Percentiles rank a stretch among this genome's conserved stretches.
Conservation (phyloP, 2,888 invertebrate genomes). For the Aphodius sticticus region DNA sequence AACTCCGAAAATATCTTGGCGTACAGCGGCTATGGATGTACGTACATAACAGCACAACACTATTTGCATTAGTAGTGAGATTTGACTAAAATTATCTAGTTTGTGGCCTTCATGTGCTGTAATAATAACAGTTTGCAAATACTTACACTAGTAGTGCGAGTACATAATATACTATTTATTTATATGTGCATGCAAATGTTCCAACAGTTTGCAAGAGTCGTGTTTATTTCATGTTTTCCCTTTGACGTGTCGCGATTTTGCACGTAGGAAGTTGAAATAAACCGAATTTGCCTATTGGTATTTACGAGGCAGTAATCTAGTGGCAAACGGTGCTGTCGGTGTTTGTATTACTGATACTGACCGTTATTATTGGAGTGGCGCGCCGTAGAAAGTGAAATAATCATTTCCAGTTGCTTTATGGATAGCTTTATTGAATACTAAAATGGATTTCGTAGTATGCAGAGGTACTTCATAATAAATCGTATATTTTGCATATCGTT, state of each 20-base stretch:
- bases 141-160: not conserved
- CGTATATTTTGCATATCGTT: no score
- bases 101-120: slow-evolving; percentile 17
- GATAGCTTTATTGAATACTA: not conserved
- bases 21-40: not conserved
- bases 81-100: slow-evolving; percentile 23
- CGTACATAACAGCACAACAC: slow-evolving; percentile 14
- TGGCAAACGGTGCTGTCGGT: not conserved
- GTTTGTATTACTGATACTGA: not conserved
- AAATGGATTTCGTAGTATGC: no score
- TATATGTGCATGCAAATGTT: not conserved
- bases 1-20: not conserved
- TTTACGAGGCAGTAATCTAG: not conserved
- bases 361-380: not conserved
- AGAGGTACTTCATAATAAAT: no score
- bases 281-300: not conserved
- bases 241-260: not conserved
- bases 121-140: not conserved
- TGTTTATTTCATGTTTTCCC: not conserved
- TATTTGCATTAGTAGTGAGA: slow-evolving; percentile 4
- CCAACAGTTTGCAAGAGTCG: not conserved
- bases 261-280: not conserved
- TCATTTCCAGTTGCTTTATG: not conserved
- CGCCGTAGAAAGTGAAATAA: not conserved
- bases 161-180: not conserved